Conservation (phyloP, 2,113 vertebrate genomes). For the Choloepus hoffmanni region DNA sequence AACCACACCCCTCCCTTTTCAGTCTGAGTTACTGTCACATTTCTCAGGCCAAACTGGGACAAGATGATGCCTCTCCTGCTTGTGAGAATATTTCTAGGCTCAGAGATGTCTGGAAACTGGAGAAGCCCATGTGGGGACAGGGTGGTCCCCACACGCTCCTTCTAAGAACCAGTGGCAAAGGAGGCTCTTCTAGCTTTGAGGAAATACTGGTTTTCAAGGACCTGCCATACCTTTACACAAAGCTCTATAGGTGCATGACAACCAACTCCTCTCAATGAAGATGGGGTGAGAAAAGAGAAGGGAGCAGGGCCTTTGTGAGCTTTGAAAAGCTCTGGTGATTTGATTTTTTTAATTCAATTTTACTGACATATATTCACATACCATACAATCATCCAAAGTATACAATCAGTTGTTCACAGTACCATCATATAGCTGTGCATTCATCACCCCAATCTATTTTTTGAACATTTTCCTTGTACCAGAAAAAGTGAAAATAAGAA, state of each 20-base stretch:
- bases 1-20: not conserved
- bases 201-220: not conserved
- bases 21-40: not conserved
- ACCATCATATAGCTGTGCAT: too few species aligned
- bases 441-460: too few species aligned
- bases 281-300: accelerated
- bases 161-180: not conserved
- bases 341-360: too few species aligned
- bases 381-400: too few species aligned
- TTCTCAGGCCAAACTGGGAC: not conserved
- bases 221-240: not conserved
- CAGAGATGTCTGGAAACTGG: not conserved
- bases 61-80: not conserved
- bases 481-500: too few species aligned
- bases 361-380: too few species aligned
- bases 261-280: not conserved
- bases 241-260: not conserved
- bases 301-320: not conserved
- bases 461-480: too few species aligned
- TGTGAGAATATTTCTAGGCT: not conserved
- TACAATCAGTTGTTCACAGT: too few species aligned
- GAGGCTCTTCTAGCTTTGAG: not conserved
- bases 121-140: not conserved
- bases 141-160: not conserved
- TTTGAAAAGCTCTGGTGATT: not conserved